A percentile compares a stretch with the other conserved stretches of the same genome.
phyloP scores from a whole-genome alignment of 2,113 vertebrate genomes.

The Hepsetus odoe region DNA sequence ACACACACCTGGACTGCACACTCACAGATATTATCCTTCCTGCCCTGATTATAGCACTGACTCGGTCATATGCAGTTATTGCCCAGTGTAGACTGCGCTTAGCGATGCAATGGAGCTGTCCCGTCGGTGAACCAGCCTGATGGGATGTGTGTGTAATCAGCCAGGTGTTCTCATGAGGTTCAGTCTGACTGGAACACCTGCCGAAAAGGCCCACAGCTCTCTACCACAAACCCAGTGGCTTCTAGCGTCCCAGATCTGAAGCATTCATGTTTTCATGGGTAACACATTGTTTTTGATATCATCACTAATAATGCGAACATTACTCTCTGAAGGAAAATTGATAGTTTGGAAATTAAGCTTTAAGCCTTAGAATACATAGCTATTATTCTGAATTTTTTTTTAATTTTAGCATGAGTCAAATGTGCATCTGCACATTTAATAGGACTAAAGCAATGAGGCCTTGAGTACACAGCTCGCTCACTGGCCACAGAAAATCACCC shows the following conservation, averaged over 20 bases:
- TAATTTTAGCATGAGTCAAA: no score
- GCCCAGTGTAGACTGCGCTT: conserved; percentile 48
- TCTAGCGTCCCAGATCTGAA: background rate
- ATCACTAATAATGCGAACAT: background rate
- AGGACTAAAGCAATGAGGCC: conserved; percentile 51
- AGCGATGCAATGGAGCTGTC: conserved; percentile 60
- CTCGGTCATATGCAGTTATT: conserved; percentile 58
- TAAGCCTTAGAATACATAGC: background rate
- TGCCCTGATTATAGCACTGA: conserved; percentile 46
- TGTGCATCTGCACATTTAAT: conserved; percentile 56
- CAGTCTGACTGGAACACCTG: conserved; percentile 67
- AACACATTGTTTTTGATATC: conserved; percentile 13
- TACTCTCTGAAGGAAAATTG: background rate
- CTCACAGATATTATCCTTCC: conserved; percentile 23
- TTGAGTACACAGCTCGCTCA: conserved; percentile 50
- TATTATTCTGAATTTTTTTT: no score
- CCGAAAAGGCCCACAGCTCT: conserved; percentile 50
- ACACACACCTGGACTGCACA: background rate
- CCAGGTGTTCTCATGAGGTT: conserved; percentile 62
- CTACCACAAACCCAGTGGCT: conserved; percentile 3
- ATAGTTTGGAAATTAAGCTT: background rate
- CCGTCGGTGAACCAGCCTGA: conserved; percentile 65
- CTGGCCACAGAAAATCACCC: conserved; percentile 64
- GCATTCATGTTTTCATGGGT: conserved; percentile 19
- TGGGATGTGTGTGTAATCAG: conserved; percentile 56